Evolutionary conservation across 2,888 invertebrate species (phyloP).

Genomic region (Patella pellucida): DNA sequence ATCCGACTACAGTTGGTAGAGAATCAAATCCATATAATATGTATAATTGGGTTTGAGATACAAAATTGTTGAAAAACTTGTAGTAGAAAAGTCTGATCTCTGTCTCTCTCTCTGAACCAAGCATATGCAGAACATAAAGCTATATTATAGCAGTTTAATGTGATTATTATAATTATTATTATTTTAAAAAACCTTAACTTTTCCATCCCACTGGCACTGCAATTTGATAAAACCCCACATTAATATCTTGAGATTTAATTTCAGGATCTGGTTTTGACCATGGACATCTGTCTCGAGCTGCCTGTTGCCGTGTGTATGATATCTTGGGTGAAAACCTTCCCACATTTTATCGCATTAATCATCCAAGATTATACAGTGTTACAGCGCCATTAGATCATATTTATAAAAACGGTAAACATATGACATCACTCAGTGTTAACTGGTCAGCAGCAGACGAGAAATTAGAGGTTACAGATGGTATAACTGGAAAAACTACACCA

Average conservation of each 20-base stretch:
- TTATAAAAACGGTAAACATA: constrained; percentile 30
- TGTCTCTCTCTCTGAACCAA: too few relatives aligned
- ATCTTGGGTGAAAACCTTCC: constrained; percentile 49
- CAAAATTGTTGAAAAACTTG: too few relatives aligned
- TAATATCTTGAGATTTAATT: not conserved
- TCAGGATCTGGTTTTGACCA: constrained; percentile 58
- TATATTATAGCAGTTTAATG: too few relatives aligned
- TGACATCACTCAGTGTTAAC: constrained; percentile 50
- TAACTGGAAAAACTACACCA: constrained; percentile 49
- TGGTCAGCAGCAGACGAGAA: constrained; percentile 58
- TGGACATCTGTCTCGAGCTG: constrained; percentile 61
- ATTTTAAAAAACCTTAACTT: not conserved
- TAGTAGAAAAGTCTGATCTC: too few relatives aligned
- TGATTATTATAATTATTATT: too few relatives aligned
- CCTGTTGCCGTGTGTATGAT: constrained; percentile 64
- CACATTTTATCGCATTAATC: constrained; percentile 48
- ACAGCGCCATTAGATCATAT: constrained; percentile 37
- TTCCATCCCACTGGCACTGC: not conserved
- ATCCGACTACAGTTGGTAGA: too few relatives aligned
- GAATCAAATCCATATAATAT: too few relatives aligned
- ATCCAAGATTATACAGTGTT: constrained; percentile 50
- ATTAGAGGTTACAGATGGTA: constrained; percentile 54
- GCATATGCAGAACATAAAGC: too few relatives aligned
- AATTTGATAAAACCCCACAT: not conserved
- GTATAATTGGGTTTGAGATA: too few relatives aligned